These are phyloP conservation scores for Drosophila nikananu DNA, from an alignment of 1,140 invertebrate genomes.

Conservation along the genomic window DNA sequence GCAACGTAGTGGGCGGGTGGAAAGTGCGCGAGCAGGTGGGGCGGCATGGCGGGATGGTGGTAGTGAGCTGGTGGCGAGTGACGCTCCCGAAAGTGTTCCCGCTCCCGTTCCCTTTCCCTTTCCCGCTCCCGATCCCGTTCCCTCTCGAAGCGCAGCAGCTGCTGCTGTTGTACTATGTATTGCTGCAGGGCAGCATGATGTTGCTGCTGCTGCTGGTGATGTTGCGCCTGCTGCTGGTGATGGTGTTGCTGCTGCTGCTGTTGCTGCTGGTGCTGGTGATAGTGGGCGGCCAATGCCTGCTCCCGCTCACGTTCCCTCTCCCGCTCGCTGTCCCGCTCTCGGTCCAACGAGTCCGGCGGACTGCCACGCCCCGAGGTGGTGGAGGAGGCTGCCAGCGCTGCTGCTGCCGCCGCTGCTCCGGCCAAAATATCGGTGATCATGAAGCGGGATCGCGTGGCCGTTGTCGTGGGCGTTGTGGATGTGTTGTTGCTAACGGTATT, in stretches of 20 bases:
- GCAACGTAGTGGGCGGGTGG: slow-evolving; percentile 72
- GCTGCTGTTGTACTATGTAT: slow-evolving; percentile 76
- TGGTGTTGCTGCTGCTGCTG: slow-evolving; percentile 36
- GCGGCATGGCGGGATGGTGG: slow-evolving; percentile 59
- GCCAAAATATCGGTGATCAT: slow-evolving; percentile 93
- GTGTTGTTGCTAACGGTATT: slow-evolving; percentile 25
- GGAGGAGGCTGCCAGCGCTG: slow-evolving; percentile 57
- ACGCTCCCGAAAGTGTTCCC: slow-evolving; percentile 54
- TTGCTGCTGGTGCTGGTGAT: slow-evolving; percentile 49
- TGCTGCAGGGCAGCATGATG: slow-evolving; percentile 72
- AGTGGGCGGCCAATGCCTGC: slow-evolving; percentile 42
- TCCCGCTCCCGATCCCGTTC: slow-evolving; percentile 54
- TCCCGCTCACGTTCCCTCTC: slow-evolving; percentile 52
- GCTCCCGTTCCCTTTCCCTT: slow-evolving; percentile 46
- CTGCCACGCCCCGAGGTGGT: slow-evolving; percentile 50
- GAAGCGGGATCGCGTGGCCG: slow-evolving; percentile 90
- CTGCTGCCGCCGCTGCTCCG: slow-evolving; percentile 85
- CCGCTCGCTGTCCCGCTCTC: slow-evolving; percentile 31
- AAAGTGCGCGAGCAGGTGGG: slow-evolving; percentile 69
- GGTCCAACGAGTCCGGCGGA: slow-evolving; percentile 5
- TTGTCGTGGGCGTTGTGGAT: slow-evolving; percentile 85
- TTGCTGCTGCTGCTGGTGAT: slow-evolving; percentile 65
- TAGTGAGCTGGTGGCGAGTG: slow-evolving; percentile 35
- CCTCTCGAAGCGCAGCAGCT: slow-evolving; percentile 67
- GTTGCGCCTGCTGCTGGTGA: slow-evolving; percentile 55